Conservation (phyloP, 2,797 vertebrate species). For the Myotis pilosus region DNA sequence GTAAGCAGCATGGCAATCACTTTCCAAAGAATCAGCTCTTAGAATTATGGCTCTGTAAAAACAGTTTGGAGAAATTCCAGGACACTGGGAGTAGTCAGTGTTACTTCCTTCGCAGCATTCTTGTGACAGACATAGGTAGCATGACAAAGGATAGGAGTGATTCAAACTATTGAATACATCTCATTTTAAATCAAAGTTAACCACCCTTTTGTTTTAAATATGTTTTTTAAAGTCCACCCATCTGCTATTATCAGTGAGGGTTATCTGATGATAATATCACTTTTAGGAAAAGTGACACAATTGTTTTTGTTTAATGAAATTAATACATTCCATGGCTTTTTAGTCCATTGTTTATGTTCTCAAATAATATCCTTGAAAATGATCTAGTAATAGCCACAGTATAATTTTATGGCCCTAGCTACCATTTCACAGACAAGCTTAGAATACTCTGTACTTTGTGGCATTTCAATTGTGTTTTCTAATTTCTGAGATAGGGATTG, state of each 20-base stretch:
- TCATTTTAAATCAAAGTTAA: background rate
- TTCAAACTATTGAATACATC: constrained; percentile 43
- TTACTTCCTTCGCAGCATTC: constrained; percentile 33
- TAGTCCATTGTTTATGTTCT: constrained; percentile 37
- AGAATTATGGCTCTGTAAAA: constrained; percentile 25
- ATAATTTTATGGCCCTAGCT: constrained; percentile 26
- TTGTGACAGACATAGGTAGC: background rate
- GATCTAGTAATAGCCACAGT: background rate
- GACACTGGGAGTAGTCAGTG: constrained; percentile 21
- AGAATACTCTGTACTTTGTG: background rate
- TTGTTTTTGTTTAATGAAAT: constrained; percentile 55
- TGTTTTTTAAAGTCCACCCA: constrained; percentile 44
- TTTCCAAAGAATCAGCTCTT: background rate
- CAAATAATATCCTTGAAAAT: constrained; percentile 56
- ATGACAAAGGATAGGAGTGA: constrained; percentile 38
- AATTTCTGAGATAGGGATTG: constrained; percentile 4
- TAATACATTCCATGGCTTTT: constrained; percentile 38
- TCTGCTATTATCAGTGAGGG: constrained; percentile 35
- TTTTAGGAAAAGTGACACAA: constrained; percentile 61
- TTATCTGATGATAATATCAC: constrained; percentile 54
- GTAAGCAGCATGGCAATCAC: background rate
- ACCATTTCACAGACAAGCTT: constrained; percentile 41
- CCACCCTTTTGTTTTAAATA: constrained; percentile 47
- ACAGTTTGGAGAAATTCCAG: constrained; percentile 32
- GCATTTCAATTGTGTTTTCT: constrained; percentile 19